These are phyloP conservation scores for Pseudochirops corinnae DNA, from an alignment of 2,797 vertebrate species.

Conservation along the genomic window DNA sequence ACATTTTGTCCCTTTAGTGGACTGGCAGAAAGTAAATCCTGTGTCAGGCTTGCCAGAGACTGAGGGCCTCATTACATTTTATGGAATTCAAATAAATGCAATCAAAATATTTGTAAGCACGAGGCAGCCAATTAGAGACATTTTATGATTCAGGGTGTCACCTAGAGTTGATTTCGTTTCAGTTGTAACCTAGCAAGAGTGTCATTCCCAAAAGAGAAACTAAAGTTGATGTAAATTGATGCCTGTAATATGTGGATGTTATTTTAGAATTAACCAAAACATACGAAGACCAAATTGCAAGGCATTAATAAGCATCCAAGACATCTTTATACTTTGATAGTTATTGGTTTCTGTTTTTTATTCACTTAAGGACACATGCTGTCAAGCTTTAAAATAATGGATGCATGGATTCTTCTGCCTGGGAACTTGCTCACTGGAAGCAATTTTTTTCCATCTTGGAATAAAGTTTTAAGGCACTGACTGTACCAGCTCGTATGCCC, in stretches of 20 bases:
- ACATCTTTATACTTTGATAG: slow-evolving; percentile 25
- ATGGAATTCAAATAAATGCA: slow-evolving; percentile 69
- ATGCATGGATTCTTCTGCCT: neutral
- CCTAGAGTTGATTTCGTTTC: slow-evolving; percentile 25
- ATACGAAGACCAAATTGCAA: slow-evolving; percentile 13
- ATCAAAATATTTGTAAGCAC: slow-evolving; percentile 74
- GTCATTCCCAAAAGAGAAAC: slow-evolving; percentile 1
- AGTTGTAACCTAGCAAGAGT: slow-evolving; percentile 23
- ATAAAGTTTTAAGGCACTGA: neutral
- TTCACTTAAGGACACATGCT: neutral
- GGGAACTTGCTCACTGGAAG: neutral
- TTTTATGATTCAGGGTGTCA: slow-evolving; percentile 57
- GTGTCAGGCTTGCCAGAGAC: slow-evolving; percentile 68
- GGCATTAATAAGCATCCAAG: slow-evolving; percentile 16
- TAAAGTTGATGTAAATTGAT: slow-evolving; percentile 38
- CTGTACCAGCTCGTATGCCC: neutral
- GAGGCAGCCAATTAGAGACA: slow-evolving; percentile 52
- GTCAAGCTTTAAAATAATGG: neutral
- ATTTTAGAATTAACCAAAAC: slow-evolving; percentile 16
- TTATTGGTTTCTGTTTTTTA: neutral
- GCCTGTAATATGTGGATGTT: neutral
- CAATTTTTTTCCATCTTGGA: neutral
- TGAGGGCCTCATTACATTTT: slow-evolving; percentile 67
- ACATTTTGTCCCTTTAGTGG: slow-evolving; percentile 64
- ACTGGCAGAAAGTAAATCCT: slow-evolving; percentile 62